A percentile compares a stretch with the other conserved stretches of the same genome.
These are phyloP conservation scores for Steatornis caripensis DNA, from an alignment of 2,113 vertebrate genomes.

Conservation along the genomic window DNA sequence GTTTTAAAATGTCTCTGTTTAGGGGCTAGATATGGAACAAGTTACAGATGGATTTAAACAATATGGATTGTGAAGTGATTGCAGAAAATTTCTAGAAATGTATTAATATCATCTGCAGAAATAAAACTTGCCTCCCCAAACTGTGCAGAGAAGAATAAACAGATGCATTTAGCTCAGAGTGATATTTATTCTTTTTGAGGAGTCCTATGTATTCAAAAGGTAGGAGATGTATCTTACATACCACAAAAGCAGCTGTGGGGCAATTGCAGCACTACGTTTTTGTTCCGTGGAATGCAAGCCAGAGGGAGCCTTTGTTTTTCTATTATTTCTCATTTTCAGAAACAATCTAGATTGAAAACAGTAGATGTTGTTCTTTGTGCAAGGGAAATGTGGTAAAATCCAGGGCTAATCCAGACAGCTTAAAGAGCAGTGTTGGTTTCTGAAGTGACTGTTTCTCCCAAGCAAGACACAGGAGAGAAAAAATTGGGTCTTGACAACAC, in stretches of 20 bases:
- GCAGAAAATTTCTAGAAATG: not conserved
- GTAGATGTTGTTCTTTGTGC: not conserved
- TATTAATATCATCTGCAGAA: not conserved
- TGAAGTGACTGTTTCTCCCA: slow-evolving; percentile 19
- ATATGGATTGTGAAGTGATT: not conserved
- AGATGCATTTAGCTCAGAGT: not conserved
- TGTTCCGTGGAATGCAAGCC: not conserved
- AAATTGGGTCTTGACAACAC: not conserved
- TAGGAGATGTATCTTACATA: not conserved
- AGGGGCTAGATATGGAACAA: not conserved
- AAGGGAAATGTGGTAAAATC: slow-evolving; percentile 7
- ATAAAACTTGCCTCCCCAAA: not conserved
- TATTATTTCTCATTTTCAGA: slow-evolving; percentile 19
- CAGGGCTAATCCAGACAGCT: not conserved
- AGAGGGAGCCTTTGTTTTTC: slow-evolving; percentile 8
- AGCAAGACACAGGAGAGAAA: not conserved
- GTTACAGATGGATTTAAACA: not conserved
- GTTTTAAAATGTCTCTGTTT: not conserved
- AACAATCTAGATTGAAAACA: not conserved
- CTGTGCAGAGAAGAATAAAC: slow-evolving; percentile 3
- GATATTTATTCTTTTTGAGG: not conserved
- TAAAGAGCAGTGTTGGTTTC: not conserved
- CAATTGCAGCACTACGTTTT: not conserved
- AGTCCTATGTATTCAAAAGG: not conserved
- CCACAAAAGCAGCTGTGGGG: not conserved